Conservation (phyloP, 1,140 invertebrate species). For the Drosophila sucinea region DNA sequence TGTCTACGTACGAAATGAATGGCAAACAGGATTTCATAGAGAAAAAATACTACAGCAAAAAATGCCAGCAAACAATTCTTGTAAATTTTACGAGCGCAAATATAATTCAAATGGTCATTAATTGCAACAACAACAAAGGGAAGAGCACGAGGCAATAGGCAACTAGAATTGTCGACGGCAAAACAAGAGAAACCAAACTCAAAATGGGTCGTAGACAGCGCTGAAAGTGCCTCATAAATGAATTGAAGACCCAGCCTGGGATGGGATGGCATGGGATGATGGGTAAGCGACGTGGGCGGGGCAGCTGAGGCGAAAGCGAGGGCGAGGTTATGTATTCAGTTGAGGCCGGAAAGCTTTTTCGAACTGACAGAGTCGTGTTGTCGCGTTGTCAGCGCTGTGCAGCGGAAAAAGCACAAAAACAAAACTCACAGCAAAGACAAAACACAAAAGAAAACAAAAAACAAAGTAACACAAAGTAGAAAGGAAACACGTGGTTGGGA, state of each 20-base stretch:
- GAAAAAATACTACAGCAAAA: constrained; percentile 30
- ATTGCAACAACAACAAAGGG: constrained; percentile 72
- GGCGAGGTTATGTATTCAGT: constrained; percentile 57
- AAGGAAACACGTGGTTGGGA: constrained; percentile 62
- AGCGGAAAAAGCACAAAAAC: constrained; percentile 51
- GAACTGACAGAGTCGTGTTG: not conserved
- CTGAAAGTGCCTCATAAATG: constrained; percentile 74
- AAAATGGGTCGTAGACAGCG: constrained; percentile 67
- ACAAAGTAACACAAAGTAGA: constrained; percentile 45
- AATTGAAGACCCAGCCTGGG: constrained; percentile 58
- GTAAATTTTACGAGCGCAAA: constrained; percentile 82
- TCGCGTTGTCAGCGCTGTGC: constrained; percentile 21
- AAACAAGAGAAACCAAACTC: constrained; percentile 48
- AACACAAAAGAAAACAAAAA: constrained; percentile 25
- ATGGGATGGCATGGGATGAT: not conserved
- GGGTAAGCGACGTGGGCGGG: not conserved
- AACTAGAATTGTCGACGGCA: constrained; percentile 11
- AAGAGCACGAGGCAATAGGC: not conserved
- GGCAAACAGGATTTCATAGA: constrained; percentile 43
- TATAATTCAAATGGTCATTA: constrained; percentile 83
- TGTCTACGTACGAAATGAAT: constrained; percentile 76
- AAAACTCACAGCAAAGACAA: constrained; percentile 37
- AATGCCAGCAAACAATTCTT: constrained; percentile 73
- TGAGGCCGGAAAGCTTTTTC: constrained; percentile 40
- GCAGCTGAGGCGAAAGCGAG: not conserved